phyloP scores from a whole-genome alignment of 2,888 invertebrate species.

The Hololepta plana region DNA sequence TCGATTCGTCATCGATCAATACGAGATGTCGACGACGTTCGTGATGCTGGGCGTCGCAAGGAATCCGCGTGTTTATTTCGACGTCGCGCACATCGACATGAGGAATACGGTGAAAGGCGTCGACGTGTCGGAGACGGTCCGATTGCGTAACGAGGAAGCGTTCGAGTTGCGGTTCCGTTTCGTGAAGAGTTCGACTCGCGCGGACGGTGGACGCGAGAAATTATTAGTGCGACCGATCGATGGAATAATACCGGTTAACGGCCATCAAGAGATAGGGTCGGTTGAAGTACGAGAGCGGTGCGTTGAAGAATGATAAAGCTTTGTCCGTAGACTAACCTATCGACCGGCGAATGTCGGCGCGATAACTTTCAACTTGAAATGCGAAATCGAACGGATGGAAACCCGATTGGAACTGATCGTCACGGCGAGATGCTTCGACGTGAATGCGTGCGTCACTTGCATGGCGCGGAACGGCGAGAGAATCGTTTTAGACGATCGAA shows the following conservation, averaged over 20 bases:
- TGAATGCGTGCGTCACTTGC: slow-evolving; percentile 33
- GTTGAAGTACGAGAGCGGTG: too few species aligned
- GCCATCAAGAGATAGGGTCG: slow-evolving; percentile 35
- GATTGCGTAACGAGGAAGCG: slow-evolving; percentile 36
- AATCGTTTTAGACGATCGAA: slow-evolving; percentile 15
- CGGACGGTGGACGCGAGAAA: slow-evolving; percentile 33
- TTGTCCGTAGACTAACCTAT: slow-evolving; percentile 30
- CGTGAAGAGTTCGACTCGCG: slow-evolving; percentile 32
- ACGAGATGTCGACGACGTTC: slow-evolving; percentile 35
- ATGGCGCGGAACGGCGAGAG: slow-evolving; percentile 14
- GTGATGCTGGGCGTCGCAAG: slow-evolving; percentile 42
- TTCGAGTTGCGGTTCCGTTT: slow-evolving; percentile 33
- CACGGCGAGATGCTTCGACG: slow-evolving; percentile 32
- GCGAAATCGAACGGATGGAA: slow-evolving; percentile 32
- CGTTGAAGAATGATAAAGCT: slow-evolving; percentile 4
- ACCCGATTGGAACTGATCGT: slow-evolving; percentile 33
- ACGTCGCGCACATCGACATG: slow-evolving; percentile 37
- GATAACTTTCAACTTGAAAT: slow-evolving; percentile 35
- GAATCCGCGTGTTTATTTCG: slow-evolving; percentile 43
- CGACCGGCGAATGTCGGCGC: slow-evolving; percentile 35
- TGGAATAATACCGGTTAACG: slow-evolving; percentile 30
- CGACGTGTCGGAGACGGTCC: slow-evolving; percentile 26
- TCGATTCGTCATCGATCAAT: slow-evolving; percentile 39
- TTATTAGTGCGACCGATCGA: slow-evolving; percentile 31
- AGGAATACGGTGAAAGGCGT: slow-evolving; percentile 42